Evolutionary conservation across 1,140 invertebrate species (phyloP).

Genomic region (Hyposmocoma kahamanoa): DNA sequence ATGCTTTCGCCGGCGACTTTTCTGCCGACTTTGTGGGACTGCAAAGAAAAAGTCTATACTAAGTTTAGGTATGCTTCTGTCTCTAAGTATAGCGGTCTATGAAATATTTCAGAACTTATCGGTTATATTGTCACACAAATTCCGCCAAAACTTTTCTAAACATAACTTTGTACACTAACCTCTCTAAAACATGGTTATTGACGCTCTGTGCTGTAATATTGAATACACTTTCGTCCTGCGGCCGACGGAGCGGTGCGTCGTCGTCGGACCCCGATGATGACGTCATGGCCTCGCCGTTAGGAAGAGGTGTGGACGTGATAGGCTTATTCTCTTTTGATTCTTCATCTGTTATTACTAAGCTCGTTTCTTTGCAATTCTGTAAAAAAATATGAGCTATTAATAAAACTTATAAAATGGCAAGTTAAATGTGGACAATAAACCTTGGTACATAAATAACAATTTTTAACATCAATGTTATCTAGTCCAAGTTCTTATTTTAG

Average conservation of each 20-base stretch:
- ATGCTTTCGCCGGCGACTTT: conserved; percentile 42
- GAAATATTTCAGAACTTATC: too few relatives aligned
- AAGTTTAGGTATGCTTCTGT: too few relatives aligned
- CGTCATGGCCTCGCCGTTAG: conserved; percentile 32
- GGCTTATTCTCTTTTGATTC: conserved; percentile 75
- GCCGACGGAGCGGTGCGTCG: conserved; percentile 48
- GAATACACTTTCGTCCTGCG: conserved; percentile 38
- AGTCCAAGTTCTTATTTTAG: too few relatives aligned
- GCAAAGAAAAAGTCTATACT: conserved; percentile 15
- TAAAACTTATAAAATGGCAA: too few relatives aligned
- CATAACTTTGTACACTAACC: too few relatives aligned
- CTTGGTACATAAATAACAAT: too few relatives aligned
- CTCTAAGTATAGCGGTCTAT: too few relatives aligned
- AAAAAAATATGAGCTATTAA: conserved; percentile 23
- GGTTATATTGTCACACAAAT: too few relatives aligned
- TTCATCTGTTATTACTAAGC: conserved; percentile 62
- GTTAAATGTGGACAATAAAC: too few relatives aligned
- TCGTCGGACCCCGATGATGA: conserved; percentile 43
- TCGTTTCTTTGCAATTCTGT: conserved; percentile 57
- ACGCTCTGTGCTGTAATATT: conserved; percentile 21
- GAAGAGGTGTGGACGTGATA: conserved; percentile 54
- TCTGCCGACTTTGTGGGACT: conserved; percentile 51
- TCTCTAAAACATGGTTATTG: conserved; percentile 30
- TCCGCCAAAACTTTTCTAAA: too few relatives aligned
- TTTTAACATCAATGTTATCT: too few relatives aligned